Conservation (phyloP, 2,113 vertebrate species). For the Triplophysa dalaica region DNA sequence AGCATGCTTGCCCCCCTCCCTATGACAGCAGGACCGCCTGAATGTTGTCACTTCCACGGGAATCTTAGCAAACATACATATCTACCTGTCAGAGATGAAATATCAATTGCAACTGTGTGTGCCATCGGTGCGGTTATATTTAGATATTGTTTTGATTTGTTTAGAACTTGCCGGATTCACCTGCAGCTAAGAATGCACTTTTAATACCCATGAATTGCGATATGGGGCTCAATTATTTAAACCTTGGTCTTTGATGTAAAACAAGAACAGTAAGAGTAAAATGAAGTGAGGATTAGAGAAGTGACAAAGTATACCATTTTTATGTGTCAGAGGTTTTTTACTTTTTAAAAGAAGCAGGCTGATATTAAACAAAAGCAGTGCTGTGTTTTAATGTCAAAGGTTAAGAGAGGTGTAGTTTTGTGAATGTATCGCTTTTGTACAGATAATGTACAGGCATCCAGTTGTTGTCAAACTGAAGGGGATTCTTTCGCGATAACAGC, state of each 20-base stretch:
- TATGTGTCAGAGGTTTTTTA: slow-evolving; percentile 22
- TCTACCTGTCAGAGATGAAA: slow-evolving; percentile 60
- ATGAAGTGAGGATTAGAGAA: slow-evolving; percentile 39
- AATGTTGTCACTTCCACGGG: slow-evolving; percentile 54
- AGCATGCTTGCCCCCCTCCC: slow-evolving; percentile 4
- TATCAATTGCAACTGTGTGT: slow-evolving; percentile 59
- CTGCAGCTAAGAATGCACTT: slow-evolving; percentile 52
- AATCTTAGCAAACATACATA: slow-evolving; percentile 60
- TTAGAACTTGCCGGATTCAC: slow-evolving; percentile 64
- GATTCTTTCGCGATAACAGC: too few relatives aligned
- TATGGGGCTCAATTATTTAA: slow-evolving; percentile 68
- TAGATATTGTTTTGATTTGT: slow-evolving; percentile 65
- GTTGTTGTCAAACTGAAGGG: too few relatives aligned
- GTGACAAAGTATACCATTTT: slow-evolving; percentile 32
- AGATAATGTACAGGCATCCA: too few relatives aligned
- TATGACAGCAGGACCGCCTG: slow-evolving; percentile 61
- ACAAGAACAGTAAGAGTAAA: slow-evolving; percentile 60
- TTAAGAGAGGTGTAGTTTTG: slow-evolving; percentile 14
- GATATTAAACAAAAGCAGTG: slow-evolving; percentile 2
- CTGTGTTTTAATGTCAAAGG: slow-evolving; percentile 24
- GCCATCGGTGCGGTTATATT: slow-evolving; percentile 54
- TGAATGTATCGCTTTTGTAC: too few relatives aligned
- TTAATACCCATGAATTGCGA: slow-evolving; percentile 59
- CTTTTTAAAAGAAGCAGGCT: not conserved
- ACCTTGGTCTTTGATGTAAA: slow-evolving; percentile 64